A percentile compares a stretch with the other conserved stretches of the same genome.
These are phyloP conservation scores for Rhizomys pruinosus DNA, from an alignment of 2,113 vertebrate species.

Conservation along the genomic window DNA sequence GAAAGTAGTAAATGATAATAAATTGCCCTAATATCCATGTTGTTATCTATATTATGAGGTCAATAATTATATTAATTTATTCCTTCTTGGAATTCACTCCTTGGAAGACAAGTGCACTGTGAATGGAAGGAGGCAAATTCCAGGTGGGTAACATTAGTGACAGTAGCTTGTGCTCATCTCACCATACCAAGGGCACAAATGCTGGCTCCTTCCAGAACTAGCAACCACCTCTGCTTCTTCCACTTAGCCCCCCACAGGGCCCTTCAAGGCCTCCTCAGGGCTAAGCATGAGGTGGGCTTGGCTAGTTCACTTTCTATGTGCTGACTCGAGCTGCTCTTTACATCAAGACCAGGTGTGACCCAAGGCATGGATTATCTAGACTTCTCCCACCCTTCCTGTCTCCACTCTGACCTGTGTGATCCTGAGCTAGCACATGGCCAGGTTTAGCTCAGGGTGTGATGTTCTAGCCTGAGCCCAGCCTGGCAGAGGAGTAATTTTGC, in stretches of 20 bases:
- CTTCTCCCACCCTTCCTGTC: not conserved
- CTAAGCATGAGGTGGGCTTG: not conserved
- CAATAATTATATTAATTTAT: not conserved
- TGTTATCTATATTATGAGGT: constrained; percentile 33
- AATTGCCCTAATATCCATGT: not conserved
- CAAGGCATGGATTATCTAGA: not conserved
- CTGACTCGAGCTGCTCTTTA: constrained; percentile 2
- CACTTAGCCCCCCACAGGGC: fast-evolving
- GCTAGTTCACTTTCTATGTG: constrained; percentile 26
- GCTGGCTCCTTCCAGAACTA: not conserved
- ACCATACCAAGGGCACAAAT: not conserved
- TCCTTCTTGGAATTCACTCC: not conserved
- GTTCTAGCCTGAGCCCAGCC: not conserved
- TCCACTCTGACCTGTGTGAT: not conserved
- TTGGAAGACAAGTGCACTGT: not conserved
- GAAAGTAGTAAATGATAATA: constrained; percentile 40
- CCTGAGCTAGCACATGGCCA: not conserved
- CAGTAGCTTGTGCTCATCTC: not conserved
- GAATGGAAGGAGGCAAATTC: not conserved
- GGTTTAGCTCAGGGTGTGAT: not conserved
- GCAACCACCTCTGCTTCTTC: not conserved
- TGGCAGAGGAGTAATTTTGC: not conserved
- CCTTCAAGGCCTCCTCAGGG: not conserved
- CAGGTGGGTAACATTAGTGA: not conserved
- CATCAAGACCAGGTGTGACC: not conserved